Evolutionary conservation across 2,888 invertebrate genomes (phyloP), one percentile per base, ranked within the genome.

Genomic region (Thymelicus acteon): DNA sequence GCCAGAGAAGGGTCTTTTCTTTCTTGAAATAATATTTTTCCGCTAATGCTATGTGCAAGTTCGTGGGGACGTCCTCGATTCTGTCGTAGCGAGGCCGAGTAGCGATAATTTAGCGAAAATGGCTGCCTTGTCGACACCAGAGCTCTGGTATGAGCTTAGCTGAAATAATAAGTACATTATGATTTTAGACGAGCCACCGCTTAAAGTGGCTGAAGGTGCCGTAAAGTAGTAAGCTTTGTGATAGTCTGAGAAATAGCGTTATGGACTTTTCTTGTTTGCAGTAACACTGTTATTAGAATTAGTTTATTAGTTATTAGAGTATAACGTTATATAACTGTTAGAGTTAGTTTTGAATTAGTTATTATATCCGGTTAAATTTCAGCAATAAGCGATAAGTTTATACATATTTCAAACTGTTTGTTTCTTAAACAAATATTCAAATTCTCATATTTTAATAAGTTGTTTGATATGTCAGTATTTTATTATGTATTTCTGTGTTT

Each of bases 121-220:
- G 90, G 92, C 86, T 85, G 89, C 82, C 90, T 86, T 90, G 92
- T 92, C 92, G 89, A 85, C 91, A 82, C 84, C 92, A 92, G 90
- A 81, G 79, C 81, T 84, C 82, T 85, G 86, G 84, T 81, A 83
- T 84, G 88, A 79, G 82, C 82, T 79, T 79, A 85, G 85, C 84
- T 89, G 86, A 91, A 90, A 91, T 92, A 90, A 91, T 91, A 92
- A 90, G 90, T 91, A 85, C 90, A 89, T 90, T 91, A 90, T 89
- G 89, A 87, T 88, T 89, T 90, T 85, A 90, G 88, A 88, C 90
- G 85, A 85, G 85, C 85, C 82, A 84, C 85, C 86, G 84, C 85
- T 86, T 88, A 85, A 86, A 87, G 85, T 88, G 85, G 84, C 89
- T 87, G 86, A 89, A 90, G 90, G 88, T 88, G 87, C 84, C 87